Conservation (phyloP, 1,140 invertebrate species). For the Manduca sexta region DNA sequence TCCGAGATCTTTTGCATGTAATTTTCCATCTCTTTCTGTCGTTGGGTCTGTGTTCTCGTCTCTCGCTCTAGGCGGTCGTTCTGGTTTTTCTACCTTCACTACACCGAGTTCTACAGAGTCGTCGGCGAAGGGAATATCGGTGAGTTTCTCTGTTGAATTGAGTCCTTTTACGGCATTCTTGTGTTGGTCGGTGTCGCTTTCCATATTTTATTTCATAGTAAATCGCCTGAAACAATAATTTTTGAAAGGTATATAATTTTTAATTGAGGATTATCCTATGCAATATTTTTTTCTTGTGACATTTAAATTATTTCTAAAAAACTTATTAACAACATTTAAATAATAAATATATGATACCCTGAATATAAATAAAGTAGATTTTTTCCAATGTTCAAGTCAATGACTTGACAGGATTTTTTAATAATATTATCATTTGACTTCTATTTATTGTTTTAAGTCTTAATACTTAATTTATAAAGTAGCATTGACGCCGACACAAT, state of each 20-base stretch:
- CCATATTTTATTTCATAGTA: slow-evolving; percentile 55
- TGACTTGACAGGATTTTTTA: too few relatives aligned
- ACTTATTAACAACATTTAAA: too few relatives aligned
- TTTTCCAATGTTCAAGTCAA: too few relatives aligned
- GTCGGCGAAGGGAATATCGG: slow-evolving; percentile 49
- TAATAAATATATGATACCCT: too few relatives aligned
- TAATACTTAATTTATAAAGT: too few relatives aligned
- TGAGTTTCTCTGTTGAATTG: slow-evolving; percentile 45
- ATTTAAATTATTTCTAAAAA: too few relatives aligned
- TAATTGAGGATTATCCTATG: not conserved
- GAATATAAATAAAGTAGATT: too few relatives aligned
- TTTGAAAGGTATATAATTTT: not conserved
- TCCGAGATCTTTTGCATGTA: slow-evolving; percentile 48
- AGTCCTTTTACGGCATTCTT: slow-evolving; percentile 41
- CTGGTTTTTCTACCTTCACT: slow-evolving; percentile 32
- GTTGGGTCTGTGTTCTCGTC: slow-evolving; percentile 20
- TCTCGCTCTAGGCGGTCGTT: slow-evolving; percentile 29
- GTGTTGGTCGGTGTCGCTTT: slow-evolving; percentile 21
- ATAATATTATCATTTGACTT: too few relatives aligned
- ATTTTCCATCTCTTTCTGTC: slow-evolving; percentile 25
- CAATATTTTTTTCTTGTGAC: not conserved
- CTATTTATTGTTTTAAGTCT: too few relatives aligned
- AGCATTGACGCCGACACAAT: too few relatives aligned
- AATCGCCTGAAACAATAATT: not conserved
- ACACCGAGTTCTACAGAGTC: slow-evolving; percentile 44